Evolutionary conservation across 2,888 invertebrate species (phyloP).

Genomic region (Pardosa pseudoannulata): DNA sequence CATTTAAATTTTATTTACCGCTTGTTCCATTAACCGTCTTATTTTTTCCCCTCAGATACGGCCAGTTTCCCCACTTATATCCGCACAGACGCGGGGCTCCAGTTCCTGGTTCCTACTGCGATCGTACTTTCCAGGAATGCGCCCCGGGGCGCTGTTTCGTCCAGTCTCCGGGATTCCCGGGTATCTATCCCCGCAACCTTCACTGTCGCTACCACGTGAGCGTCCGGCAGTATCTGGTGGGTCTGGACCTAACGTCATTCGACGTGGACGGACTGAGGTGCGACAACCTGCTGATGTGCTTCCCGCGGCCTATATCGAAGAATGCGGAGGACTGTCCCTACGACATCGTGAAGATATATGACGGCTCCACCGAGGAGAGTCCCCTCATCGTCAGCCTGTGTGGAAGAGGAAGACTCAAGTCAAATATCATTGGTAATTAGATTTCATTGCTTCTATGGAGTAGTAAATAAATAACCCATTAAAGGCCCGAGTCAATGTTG

Average conservation of each 20-base stretch:
- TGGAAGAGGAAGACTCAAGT: conserved; percentile 74
- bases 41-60: conserved; percentile 86
- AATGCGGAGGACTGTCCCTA: conserved; percentile 88
- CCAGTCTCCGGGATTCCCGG: conserved; percentile 94
- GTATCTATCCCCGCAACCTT: conserved; percentile 91
- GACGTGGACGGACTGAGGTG: conserved; percentile 95
- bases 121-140: conserved; percentile 90
- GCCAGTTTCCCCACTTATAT: conserved; percentile 95
- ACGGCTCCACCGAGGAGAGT: conserved; percentile 90
- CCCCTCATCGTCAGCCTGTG: conserved; percentile 93
- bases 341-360: conserved; percentile 92
- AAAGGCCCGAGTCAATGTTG: too few relatives aligned
- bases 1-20: too few relatives aligned
- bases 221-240: conserved; percentile 71
- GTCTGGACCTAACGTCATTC: conserved; percentile 79
- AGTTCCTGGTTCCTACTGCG: conserved; percentile 92
- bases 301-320: conserved; percentile 91
- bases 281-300: conserved; percentile 96
- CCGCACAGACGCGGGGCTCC: conserved; percentile 92
- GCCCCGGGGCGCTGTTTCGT: conserved; percentile 94
- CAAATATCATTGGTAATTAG: conserved; percentile 81
- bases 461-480: too few relatives aligned
- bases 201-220: conserved; percentile 94
- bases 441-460: too few relatives aligned
- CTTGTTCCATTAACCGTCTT: neutral